Conservation (phyloP, 2,797 vertebrate genomes). For the Sebastes minor region DNA sequence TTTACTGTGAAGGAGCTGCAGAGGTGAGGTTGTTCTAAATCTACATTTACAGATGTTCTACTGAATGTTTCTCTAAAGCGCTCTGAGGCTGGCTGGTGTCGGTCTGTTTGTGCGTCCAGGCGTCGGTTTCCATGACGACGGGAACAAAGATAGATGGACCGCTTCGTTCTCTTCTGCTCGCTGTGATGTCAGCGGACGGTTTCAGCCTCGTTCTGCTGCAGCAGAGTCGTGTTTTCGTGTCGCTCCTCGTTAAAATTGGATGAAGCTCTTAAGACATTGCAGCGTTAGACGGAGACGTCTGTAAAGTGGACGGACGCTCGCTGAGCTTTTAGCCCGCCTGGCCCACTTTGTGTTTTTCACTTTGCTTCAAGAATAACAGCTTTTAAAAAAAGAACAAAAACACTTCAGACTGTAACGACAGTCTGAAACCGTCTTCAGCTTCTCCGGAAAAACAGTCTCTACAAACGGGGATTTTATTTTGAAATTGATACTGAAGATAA, state of each 20-base stretch:
- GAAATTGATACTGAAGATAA: background rate
- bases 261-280: conserved; percentile 28
- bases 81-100: no score
- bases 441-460: no score
- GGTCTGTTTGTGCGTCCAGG: background rate
- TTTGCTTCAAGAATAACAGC: background rate
- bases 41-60: background rate
- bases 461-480: background rate
- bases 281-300: background rate
- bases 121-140: background rate
- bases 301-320: background rate
- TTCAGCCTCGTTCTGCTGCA: background rate
- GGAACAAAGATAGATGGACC: background rate
- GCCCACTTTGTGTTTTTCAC: background rate
- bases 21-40: background rate
- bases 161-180: background rate
- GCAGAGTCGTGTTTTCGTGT: conserved; percentile 13
- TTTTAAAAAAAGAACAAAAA: background rate
- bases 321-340: conserved; percentile 5
- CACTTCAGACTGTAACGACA: background rate
- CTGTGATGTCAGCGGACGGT: background rate
- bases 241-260: conserved; percentile 35
- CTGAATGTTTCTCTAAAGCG: background rate
- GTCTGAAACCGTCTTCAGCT: no score
- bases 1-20: background rate